Evolutionary conservation across 2,888 invertebrate species (phyloP), one percentile per base, ranked within the genome.

Genomic region (Pseudoips prasinana): DNA sequence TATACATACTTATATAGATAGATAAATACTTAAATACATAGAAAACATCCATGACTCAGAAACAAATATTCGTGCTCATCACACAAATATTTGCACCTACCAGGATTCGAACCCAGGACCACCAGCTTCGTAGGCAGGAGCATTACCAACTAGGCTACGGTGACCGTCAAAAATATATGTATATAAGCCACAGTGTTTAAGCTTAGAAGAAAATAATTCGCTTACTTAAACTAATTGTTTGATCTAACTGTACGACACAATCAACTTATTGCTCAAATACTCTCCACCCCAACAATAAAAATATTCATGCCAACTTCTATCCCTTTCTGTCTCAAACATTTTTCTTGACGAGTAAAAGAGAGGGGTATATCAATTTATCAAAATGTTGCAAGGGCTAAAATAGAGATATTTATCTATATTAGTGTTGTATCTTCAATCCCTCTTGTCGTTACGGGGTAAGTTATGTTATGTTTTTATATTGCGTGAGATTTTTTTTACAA

Each of bases 341-440:
- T 5, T 5, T 3, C 5, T 5, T 2, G 2, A 14, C 2, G 14
- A 14, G 5, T 14, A 14, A 14, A 14, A 2, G 14, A 14, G 14
- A 53, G 10, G 25, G 6, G 5, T 0, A 33, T 32, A 37, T 22
- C 50, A 52, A 66, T 65, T 60, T 61, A 66, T 64, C 61, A 66
- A 53, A 61, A 52, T 43, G 48, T 52, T 22, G 45, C 29, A 40
- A 43, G 58, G 49, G 46, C 42, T 29, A 20, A 25, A 43, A 46
- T 46, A 9, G 37, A 43, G 62, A 64, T 63, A 54, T 58, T 46
- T 58, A 64, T 62, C 60, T 57, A 40, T 46, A 53, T 56, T 62
- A 56, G 54, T 46, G 51, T 46, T 37, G 46, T 47, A 37, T 45
- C 46, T 51, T 46, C 39, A n/a, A 52, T 52, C 49, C 45, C 50